Evolutionary conservation across 1,140 invertebrate species (phyloP).

Genomic region (Drosophila kepulauana): DNA sequence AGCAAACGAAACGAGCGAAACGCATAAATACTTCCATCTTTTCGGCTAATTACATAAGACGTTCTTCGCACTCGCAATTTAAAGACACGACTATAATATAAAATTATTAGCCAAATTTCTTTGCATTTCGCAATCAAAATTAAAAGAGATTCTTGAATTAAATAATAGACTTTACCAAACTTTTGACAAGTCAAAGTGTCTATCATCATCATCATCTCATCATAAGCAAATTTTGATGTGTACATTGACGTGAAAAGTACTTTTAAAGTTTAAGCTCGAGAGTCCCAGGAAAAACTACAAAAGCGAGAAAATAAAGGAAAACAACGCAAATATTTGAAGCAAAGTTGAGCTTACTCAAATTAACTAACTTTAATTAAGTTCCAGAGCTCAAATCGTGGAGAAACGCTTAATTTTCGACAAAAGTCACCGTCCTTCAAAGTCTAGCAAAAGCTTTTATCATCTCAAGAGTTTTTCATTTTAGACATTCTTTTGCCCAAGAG

Average conservation of each 20-base stretch:
- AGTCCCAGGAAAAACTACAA: not conserved
- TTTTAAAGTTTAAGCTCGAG: not conserved
- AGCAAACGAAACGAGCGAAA: slow-evolving; percentile 29
- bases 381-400: not conserved
- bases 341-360: not conserved
- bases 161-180: too few species aligned
- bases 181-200: too few species aligned
- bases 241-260: too few species aligned
- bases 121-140: not conserved
- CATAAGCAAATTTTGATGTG: too few species aligned
- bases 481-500: not conserved
- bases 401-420: not conserved
- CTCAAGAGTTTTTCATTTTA: not conserved
- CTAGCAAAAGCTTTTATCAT: not conserved
- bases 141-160: not conserved
- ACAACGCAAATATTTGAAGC: not conserved
- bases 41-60: slow-evolving; percentile 40
- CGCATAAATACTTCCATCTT: slow-evolving; percentile 39
- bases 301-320: slow-evolving; percentile 1
- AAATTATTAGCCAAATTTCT: not conserved
- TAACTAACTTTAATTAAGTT: slow-evolving; percentile 3
- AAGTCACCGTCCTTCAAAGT: not conserved
- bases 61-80: not conserved
- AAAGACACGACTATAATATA: not conserved
- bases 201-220: too few species aligned